A percentile compares a stretch with the other conserved stretches of the same genome.
These are phyloP conservation scores for Chitala chitala DNA, from an alignment of 2,113 vertebrate genomes.

Conservation along the genomic window DNA sequence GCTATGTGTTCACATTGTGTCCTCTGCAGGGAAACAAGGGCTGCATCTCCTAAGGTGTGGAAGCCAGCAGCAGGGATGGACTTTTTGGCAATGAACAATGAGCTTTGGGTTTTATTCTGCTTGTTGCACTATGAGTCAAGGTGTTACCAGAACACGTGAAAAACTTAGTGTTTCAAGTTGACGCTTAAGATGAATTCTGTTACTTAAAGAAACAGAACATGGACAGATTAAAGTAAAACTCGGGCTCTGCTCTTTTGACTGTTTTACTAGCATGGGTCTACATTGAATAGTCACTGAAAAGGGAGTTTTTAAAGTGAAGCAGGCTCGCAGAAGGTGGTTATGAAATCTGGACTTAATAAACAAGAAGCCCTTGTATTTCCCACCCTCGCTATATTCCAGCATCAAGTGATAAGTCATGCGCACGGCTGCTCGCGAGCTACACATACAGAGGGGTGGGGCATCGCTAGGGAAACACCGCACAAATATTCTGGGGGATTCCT, in stretches of 20 bases:
- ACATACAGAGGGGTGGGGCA: constrained; percentile 1
- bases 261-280: neutral
- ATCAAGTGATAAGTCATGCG: constrained; percentile 28
- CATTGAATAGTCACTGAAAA: neutral
- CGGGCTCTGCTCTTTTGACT: no score
- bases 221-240: no score
- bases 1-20: neutral
- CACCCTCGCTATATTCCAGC: neutral
- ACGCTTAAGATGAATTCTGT: no score
- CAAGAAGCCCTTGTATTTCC: neutral
- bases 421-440: constrained; percentile 4
- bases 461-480: constrained; percentile 6
- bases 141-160: neutral
- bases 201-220: no score
- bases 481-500: constrained; percentile 21
- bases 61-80: neutral
- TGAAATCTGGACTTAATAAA: constrained; percentile 1
- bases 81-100: neutral
- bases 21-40: neutral
- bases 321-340: neutral
- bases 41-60: neutral
- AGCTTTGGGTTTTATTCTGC: neutral
- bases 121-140: neutral
- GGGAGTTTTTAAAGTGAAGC: neutral
- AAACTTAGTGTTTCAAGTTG: no score